Percentiles rank a stretch among this genome's conserved stretches.
Conservation (phyloP, 2,113 vertebrate genomes). For the Pachycephala philippinensis region DNA sequence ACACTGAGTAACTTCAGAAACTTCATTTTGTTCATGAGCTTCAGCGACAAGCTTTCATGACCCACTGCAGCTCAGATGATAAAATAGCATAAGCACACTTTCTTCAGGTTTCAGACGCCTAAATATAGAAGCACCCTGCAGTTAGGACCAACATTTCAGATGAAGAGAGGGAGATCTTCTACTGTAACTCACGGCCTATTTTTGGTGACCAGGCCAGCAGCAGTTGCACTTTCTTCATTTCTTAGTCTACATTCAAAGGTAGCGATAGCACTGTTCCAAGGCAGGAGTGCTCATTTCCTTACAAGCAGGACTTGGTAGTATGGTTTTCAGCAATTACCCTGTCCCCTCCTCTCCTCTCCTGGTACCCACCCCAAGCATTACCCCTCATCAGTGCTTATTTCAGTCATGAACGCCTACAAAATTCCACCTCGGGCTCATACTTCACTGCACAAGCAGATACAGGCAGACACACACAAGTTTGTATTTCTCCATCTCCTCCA, state of each 20-base stretch:
- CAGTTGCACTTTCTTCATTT: neutral
- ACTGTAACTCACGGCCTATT: neutral
- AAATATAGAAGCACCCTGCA: neutral
- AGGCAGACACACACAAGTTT: neutral
- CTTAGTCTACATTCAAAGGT: neutral
- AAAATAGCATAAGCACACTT: neutral
- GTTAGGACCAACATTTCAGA: neutral
- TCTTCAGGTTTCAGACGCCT: neutral
- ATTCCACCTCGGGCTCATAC: neutral
- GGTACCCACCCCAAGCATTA: neutral
- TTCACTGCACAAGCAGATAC: neutral
- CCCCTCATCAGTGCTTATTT: neutral
- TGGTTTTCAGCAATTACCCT: neutral
- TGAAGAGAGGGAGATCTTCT: neutral
- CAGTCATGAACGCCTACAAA: neutral
- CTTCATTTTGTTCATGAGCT: neutral
- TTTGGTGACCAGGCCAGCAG: neutral
- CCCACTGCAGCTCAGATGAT: neutral
- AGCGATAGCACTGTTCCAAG: fast-evolving
- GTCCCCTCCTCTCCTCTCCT: neutral
- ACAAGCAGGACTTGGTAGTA: neutral
- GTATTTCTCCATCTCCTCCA: neutral
- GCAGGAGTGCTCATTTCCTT: neutral
- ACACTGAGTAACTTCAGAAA: neutral
- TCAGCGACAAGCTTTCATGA: neutral